Evolutionary conservation across 2,797 vertebrate species (phyloP), one percentile per base, ranked within the genome.

Genomic region (Catamblyrhynchus diadema): DNA sequence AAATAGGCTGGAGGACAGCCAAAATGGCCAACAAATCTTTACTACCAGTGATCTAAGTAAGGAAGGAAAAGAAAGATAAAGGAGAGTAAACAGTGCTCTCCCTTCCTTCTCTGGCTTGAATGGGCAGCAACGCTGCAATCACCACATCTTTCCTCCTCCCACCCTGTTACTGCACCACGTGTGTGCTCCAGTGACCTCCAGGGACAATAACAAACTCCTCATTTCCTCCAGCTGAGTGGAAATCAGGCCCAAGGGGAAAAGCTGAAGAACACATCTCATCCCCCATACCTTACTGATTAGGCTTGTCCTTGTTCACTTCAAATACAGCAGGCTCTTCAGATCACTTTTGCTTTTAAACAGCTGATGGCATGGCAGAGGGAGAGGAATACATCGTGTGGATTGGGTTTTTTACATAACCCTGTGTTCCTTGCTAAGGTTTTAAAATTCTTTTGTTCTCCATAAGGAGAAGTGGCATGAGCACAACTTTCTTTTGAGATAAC

Each of bases 1-100:
- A 95, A 93, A 95, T 9, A 39, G 62, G 39, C 81, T 95, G 95
- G 86, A 92, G 33, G 14, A 66, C 32, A 53, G 86, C 93, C 92
- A 93, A 75, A 91, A 88, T 73, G 62, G 75, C 69, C 84, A 88
- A 88, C 32, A 81, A 81, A 82, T 81, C 80, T 88, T 78, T 57
- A 72, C n/a, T 60, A 56, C 39, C 62, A 45, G 25, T 50, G 71
- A 88, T 50, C 73, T 83, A 82, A 86, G 50, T 7, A 79, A 66
- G 81, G 81, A 94, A 90, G 86, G 66, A 93, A 86, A 82, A 57
- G 86, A 66, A 62, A 90, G 95, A 94, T 91, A 88, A 92, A 66
- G 77, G 27, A 88, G 77, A 86, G 81, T 56, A 88, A 94, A 93
- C 77, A 88, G 37, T 8, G 33, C 8, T 91, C 62, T 88, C 66